Evolutionary conservation across 2,888 invertebrate species (phyloP), one percentile per base, ranked within the genome.

Genomic region (Lissonota sp.): DNA sequence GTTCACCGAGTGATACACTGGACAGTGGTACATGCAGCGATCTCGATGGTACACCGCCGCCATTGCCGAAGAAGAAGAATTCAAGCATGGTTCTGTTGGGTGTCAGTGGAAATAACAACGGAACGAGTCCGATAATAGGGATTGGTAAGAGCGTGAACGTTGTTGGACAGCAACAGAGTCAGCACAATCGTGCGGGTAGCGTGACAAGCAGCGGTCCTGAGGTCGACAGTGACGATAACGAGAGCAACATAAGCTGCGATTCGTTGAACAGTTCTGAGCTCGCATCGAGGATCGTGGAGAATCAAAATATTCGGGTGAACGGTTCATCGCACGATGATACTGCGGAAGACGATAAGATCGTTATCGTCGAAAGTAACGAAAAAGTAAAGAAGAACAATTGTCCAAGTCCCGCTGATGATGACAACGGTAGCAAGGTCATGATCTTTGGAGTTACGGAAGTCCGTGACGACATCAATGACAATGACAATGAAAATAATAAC

Each of bases 11-110:
- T 88, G 97, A 97, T 88, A 97, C 97, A 0, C 91, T 97, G 83
- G 97, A 97, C 92, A 97, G 97, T 78, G 97, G 97, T 60, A 97
- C 97, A 46, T 97, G 97, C 93, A 97, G 97, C 91, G 97, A 97
- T 92, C 93, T 97, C 87, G 97, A 97, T 87, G 95, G 95, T 53
- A 96, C 96, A 26, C 95, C 96, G 72, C 95, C 95, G 4, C 96
- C 96, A 1, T 93, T 95, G 82, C 94, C 95, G 16, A 95, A 95
- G 86, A 96, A 95, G 93, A 95, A 95, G 90, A 94, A 93, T 46
- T 92, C 94, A 6, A 86, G 87, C 75, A 89, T 89, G 64, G 87
- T 90, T n/a, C 79, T 89, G 3, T 76, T 90, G 6, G 84, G 86
- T 57, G 63, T 63, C 7, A 80, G 73, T 73, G 63, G 46, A 6